Conservation (phyloP, 2,797 vertebrate species). For the Peromyscus attwateri region DNA sequence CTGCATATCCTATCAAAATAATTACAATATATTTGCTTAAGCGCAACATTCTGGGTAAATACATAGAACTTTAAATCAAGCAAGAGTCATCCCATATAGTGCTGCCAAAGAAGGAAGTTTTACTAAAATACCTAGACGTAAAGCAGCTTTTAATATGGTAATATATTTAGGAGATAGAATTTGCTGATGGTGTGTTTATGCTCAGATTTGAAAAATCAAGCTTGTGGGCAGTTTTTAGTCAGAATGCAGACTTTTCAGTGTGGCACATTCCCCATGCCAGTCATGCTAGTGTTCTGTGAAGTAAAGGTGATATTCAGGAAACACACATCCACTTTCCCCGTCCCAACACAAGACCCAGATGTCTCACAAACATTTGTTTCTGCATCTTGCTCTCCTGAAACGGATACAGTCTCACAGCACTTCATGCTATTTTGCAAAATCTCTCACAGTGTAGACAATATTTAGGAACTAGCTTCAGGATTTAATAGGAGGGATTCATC, state of each 20-base stretch:
- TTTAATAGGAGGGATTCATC: constrained; percentile 17
- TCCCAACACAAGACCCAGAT: background rate
- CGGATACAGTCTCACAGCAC: background rate
- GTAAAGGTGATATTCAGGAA: constrained; percentile 33
- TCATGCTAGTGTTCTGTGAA: background rate
- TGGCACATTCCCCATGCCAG: background rate
- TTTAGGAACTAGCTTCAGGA: constrained; percentile 4
- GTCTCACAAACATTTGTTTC: constrained; percentile 9
- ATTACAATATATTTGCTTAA: constrained; percentile 65
- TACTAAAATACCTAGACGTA: constrained; percentile 27
- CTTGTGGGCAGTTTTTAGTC: background rate
- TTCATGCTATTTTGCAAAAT: constrained; percentile 44
- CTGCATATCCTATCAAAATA: constrained; percentile 68
- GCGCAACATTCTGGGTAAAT: constrained; percentile 25
- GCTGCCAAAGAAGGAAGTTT: constrained; percentile 42
- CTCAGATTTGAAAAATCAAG: constrained; percentile 52
- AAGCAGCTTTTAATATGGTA: constrained; percentile 41
- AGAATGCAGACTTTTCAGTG: constrained; percentile 22
- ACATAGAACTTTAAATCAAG: constrained; percentile 49
- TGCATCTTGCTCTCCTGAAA: constrained; percentile 2
- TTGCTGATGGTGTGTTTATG: background rate
- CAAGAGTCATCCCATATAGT: background rate
- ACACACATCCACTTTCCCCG: background rate
- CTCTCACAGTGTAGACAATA: background rate
- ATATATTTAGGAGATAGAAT: background rate